Base-by-base conservation (phyloP, 30 jellyfish, hydroid and myxozoan genomes). In the Chrysaora quinquecirrha region DNA sequence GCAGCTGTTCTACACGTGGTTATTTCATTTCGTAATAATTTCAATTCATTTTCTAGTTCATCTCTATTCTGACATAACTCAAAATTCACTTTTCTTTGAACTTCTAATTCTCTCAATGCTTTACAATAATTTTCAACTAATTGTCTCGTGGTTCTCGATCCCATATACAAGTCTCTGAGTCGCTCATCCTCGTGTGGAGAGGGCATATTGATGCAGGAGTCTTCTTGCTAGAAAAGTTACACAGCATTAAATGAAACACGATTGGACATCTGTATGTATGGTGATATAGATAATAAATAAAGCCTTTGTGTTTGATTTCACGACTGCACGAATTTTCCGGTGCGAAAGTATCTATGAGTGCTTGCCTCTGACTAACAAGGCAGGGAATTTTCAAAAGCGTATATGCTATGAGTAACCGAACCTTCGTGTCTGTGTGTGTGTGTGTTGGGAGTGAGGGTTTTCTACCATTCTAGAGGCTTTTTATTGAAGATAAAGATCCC, bases 21-120 rank as follows among this genome's bases (percentile, higher is more conserved):
- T 30, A 69, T 30, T 32, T 81, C 72, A 24, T 64, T 24, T 10
- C 65, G 73, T 12, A 19, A 48, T 25, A 18, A 46, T 19, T 47
- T 33, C 34, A 81, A 71, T 43, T 69, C 81, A 23, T 16, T 61
- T 54, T 64, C 38, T 28, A 67, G 73, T 10, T 48, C 10, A 3
- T 23, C 29, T 6, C 48, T 67, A 19, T 67, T 78, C 30, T 14
- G 29, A 6, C 80, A 29, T 1, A 81, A 62, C 18, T 68, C 69
- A 0, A n/a, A 16, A 23, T 38, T 67, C 32, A 30, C 50, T 18
- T 60, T 34, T 23, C 79, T 68, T 24, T 64, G 74, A 43, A n/a
- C 12, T n/a, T 81, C 85, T 28, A 81, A 24, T 43, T 81, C 91
- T 34, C 65, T 48, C 79, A 81, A 32, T 43, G 43, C 43, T 24